Base-by-base conservation (phyloP, 1,140 invertebrate species). In the Drosophila tristis region DNA sequence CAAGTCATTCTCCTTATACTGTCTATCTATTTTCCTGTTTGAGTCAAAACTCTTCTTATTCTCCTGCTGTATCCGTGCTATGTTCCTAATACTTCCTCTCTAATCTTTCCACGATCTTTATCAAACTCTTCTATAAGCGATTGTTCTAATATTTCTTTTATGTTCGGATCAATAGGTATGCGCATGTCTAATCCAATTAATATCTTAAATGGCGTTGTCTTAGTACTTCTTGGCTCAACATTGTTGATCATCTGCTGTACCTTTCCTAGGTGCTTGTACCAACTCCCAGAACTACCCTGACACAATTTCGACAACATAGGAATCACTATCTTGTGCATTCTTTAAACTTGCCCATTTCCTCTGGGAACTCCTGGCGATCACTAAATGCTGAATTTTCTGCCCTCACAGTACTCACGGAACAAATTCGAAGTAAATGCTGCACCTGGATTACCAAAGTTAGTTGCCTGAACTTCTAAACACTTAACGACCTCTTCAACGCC, bases 241-340 rank as follows among this genome's bases (percentile, higher is more conserved):
- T n/a, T 50, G 13, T 50, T 29, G 13, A 29, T 50, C 23, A 50
- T 50, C n/a, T 29, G 48, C 7, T 53, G 50, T 35, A 53, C 26
- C 4, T 26, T n/a, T 31, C 31, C 29, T 20, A 55, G 2, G 23
- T 42, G 35, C 6, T 16, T 11, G 11, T 55, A 55, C 53, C 16
- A 55, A 6, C 20, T 42, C 11, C 11, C 13, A 4, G 35, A 55
- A 42, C 23, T 55, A 31, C 31, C 20, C 35, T 55, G n/a, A n/a
- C 50, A 15, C 23, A 50, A 25, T 29, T 50, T 50, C 9, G 20
- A 23, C 2, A 47, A 7, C 13, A 58, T 45, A 16, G 56, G 26
- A 9, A 48, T 13, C 5, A 58, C 56, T 16, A 56, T 44, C 39
- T 43, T 56, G 20, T 43, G 42, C 16, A 56, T 44, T 8, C 54